Base-by-base conservation (phyloP, 2,113 vertebrate species). In the Dasyprocta punctata region DNA sequence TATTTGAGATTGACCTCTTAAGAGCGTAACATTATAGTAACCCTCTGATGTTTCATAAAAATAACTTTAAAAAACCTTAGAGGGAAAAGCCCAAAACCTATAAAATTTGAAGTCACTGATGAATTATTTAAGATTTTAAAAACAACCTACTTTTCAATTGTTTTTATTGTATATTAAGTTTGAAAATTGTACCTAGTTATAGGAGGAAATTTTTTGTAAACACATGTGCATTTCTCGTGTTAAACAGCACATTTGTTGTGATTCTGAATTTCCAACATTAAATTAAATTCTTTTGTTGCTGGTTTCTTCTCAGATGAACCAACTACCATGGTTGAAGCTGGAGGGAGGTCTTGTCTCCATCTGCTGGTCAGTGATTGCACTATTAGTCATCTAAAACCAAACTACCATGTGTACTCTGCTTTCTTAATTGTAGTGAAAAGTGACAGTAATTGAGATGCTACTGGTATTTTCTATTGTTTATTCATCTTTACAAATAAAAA, bases 291-390 rank as follows among this genome's bases (percentile, higher is more conserved):
- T 96, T 93, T 91, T 83, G n/a, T 90, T 88, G 36, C 80, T 58
- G 89, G 95, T 94, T 94, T 98, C 97, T 95, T 89, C 92, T 97
- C 96, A 0, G 67, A 8, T 60, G 60, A 96, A 89, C 96, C 96
- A 97, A 65, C n/a, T 8, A 81, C 47, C 56, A 3, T 71, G 41
- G 71, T 80, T 56, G 56, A 80, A 94, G 14, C 24, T 92, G 98
- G 86, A 98, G 95, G 63, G 63, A 98, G 93, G 60, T 54, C 93
- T 95, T 98, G 97, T 98, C 98, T 98, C 98, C 98, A 98, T 85
- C 98, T 98, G 98, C 98, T 96, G 98, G 98, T 89, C 93, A 86
- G 47, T 88, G 0, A 33, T 92, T 96, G 61, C 47, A 20, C 28
- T 93, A 41, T 80, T 52, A 33, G 33, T 44, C 75, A 22, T 90